These are phyloP conservation scores for Todiramphus chloris DNA, from an alignment of 2,113 vertebrate species.

Conservation along the genomic window DNA sequence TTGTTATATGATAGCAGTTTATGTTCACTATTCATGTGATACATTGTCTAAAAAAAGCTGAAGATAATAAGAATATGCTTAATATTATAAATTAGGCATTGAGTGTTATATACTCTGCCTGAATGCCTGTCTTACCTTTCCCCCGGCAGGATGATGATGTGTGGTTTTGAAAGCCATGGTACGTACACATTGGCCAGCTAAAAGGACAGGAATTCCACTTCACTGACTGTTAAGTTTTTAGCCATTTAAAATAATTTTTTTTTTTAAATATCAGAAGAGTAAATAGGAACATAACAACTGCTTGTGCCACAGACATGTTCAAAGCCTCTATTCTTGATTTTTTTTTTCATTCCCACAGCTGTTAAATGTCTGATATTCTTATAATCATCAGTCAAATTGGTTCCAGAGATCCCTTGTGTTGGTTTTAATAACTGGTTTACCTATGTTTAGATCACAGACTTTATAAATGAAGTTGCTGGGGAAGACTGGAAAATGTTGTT, in stretches of 20 bases:
- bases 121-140: constrained; percentile 50
- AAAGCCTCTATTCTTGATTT: neutral
- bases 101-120: neutral
- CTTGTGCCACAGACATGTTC: neutral
- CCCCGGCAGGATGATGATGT: constrained; percentile 79
- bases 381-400: neutral
- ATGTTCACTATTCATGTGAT: neutral
- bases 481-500: neutral
- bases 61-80: neutral
- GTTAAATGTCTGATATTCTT: neutral
- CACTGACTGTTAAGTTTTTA: constrained; percentile 87
- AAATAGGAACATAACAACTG: neutral
- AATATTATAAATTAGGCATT: neutral
- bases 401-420: neutral
- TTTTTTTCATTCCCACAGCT: neutral
- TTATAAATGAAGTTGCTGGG: neutral
- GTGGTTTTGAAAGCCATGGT: constrained; percentile 83
- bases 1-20: neutral
- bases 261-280: neutral
- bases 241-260: neutral
- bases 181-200: constrained; percentile 63
- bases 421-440: neutral
- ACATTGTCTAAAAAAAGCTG: neutral
- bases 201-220: constrained; percentile 81
- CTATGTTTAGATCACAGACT: neutral